These are phyloP conservation scores for Agraylea sexmaculata DNA, from an alignment of 1,140 invertebrate species.

Conservation along the genomic window DNA sequence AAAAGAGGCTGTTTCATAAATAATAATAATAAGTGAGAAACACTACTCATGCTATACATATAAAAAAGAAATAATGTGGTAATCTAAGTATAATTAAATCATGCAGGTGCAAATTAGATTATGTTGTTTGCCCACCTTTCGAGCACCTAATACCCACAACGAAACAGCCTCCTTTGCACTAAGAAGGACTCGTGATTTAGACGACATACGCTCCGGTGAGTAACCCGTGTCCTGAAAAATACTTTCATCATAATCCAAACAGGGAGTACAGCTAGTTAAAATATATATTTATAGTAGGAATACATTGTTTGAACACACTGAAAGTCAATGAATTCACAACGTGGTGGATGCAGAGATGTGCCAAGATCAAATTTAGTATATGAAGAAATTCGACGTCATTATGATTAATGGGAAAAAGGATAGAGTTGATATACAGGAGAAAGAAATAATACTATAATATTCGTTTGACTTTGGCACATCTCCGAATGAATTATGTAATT, in stretches of 20 bases:
- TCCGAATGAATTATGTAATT: neutral
- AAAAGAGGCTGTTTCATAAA: slow-evolving; percentile 18
- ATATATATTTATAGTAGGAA: too few relatives aligned
- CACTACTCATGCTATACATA: neutral
- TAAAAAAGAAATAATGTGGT: neutral
- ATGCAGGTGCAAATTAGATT: neutral
- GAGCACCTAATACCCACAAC: slow-evolving; percentile 77
- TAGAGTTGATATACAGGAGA: too few relatives aligned
- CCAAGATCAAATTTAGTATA: too few relatives aligned
- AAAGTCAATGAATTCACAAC: too few relatives aligned
- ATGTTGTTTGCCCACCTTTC: slow-evolving; percentile 84
- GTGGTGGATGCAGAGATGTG: too few relatives aligned
- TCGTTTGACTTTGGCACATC: too few relatives aligned
- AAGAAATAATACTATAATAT: too few relatives aligned
- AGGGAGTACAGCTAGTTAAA: too few relatives aligned
- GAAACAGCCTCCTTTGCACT: slow-evolving; percentile 82
- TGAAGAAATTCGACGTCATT: too few relatives aligned
- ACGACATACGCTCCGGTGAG: slow-evolving; percentile 46
- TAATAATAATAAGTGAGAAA: slow-evolving; percentile 1
- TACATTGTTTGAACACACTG: too few relatives aligned
- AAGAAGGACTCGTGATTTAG: slow-evolving; percentile 65
- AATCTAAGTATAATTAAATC: neutral
- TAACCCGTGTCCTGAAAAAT: slow-evolving; percentile 57
- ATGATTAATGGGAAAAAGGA: too few relatives aligned
- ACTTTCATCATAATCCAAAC: too few relatives aligned